These are phyloP conservation scores for Lysandra coridon DNA, from an alignment of 2,888 invertebrate species.

Conservation along the genomic window DNA sequence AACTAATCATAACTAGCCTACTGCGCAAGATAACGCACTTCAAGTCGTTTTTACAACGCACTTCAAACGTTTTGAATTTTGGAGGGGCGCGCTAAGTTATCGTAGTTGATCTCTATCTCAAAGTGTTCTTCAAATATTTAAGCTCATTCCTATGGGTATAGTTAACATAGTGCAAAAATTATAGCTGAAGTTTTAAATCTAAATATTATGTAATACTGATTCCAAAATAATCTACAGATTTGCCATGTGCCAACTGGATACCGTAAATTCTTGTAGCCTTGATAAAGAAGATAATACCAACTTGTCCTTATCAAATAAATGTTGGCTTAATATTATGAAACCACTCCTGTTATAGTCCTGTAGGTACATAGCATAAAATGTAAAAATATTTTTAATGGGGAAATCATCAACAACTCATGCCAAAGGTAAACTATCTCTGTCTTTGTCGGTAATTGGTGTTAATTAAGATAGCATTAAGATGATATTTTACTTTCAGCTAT, in stretches of 20 bases:
- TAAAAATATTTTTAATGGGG: background rate
- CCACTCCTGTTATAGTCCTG: background rate
- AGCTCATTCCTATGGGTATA: background rate
- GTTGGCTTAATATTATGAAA: background rate
- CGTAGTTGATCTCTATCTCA: background rate
- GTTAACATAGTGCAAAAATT: background rate
- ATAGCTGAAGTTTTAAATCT: background rate
- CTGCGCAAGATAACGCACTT: too few species aligned
- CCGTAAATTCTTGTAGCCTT: background rate
- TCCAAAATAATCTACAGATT: background rate
- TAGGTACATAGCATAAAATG: background rate
- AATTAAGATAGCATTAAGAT: constrained; percentile 40
- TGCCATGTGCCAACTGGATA: background rate
- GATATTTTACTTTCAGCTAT: constrained; percentile 44
- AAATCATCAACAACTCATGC: constrained; percentile 44
- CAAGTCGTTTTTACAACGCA: too few species aligned
- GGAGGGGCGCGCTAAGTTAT: too few species aligned
- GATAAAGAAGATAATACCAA: background rate
- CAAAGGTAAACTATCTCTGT: constrained; percentile 52
- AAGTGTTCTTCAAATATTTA: background rate
- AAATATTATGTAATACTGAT: background rate
- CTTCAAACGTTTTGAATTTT: too few species aligned
- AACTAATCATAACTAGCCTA: too few species aligned
- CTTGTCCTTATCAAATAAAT: background rate
- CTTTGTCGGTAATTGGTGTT: constrained; percentile 43